Evolutionary conservation across 2,797 vertebrate species (phyloP).

Genomic region (Manis crassicaudata): DNA sequence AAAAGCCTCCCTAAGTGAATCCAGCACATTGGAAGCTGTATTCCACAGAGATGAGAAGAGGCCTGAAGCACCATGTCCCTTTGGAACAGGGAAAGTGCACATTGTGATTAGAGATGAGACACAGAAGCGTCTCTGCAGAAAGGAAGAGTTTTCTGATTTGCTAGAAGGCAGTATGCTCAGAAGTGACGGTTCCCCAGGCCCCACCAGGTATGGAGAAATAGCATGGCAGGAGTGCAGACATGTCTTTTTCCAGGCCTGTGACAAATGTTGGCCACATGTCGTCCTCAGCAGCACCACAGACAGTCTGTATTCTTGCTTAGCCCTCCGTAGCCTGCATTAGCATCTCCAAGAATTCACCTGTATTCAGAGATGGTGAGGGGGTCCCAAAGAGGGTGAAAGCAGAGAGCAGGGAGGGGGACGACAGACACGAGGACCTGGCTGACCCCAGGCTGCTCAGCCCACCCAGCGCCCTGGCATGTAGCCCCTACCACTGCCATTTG

Average conservation of each 20-base stretch:
- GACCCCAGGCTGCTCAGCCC: neutral
- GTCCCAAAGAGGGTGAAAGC: neutral
- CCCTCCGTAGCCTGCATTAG: neutral
- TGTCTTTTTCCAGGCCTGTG: constrained; percentile 6
- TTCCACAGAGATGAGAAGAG: neutral
- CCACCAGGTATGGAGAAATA: neutral
- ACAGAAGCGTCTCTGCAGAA: constrained; percentile 78
- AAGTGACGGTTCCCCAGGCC: neutral
- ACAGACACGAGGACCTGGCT: neutral
- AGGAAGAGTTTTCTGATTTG: constrained; percentile 65
- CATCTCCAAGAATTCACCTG: neutral
- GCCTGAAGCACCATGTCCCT: constrained; percentile 61
- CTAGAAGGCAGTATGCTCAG: constrained; percentile 52
- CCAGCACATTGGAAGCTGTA: constrained; percentile 15
- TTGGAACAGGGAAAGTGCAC: constrained; percentile 69
- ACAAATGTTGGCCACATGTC: neutral
- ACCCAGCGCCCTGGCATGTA: neutral
- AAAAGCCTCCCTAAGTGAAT: constrained; percentile 72
- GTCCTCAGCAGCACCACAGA: neutral
- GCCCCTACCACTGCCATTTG: constrained; percentile 87
- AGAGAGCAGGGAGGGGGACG: neutral
- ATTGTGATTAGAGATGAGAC: constrained; percentile 62
- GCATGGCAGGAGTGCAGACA: neutral
- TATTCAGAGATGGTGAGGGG: neutral
- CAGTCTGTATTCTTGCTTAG: neutral